Base-by-base conservation (phyloP, 1,140 invertebrate genomes). In the Anagrus nilaparvatae region DNA sequence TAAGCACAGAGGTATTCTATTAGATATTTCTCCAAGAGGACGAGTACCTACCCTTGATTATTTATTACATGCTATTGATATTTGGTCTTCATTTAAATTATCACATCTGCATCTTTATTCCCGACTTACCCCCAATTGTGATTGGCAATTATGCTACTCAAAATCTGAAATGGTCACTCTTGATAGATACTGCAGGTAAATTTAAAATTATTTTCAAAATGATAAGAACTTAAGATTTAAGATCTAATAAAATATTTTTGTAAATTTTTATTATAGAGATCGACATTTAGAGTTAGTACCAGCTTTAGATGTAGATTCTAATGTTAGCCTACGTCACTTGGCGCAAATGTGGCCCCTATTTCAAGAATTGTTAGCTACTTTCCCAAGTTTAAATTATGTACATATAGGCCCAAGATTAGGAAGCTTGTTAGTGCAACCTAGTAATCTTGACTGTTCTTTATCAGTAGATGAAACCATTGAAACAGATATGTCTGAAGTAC, bases 1-100 rank as follows among this genome's bases (percentile, higher is more conserved):
- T 16, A 58, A 65, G 12, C 72, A 77, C 45, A 62, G 79, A 42
- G 78, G 71, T 10, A 69, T 80, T 44, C 49, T 81, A 12, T 51
- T 82, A 32, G 79, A 82, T 52, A 70, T 79, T 37, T 76, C 76
- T 8, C 64, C 69, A 16, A 66, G 73, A 50, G 76, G 77, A 27
- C 67, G 78, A 29, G 69, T 78, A 43, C 76, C 77, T 12, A 73
- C 67, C 3, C 51, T 78, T 44, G 74, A 77, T 45, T 73, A 74
- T 46, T 54, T 79, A 20, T 67, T 76, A 41, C 69, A 77, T 37
- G 71, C 71, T 13, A 69, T 80, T 12, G 72, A 74, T 44, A 56
- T 70, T 13, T 66, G 76, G 55, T 74, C 75, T 1, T 69, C 70
- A 1, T 63, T 81, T n/a, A 81, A 80, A 59, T 63, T 79, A 16